A percentile compares a stretch with the other conserved stretches of the same genome.
These are phyloP conservation scores for Trissolcus japonicus DNA, from an alignment of 2,888 invertebrate genomes.

Conservation along the genomic window DNA sequence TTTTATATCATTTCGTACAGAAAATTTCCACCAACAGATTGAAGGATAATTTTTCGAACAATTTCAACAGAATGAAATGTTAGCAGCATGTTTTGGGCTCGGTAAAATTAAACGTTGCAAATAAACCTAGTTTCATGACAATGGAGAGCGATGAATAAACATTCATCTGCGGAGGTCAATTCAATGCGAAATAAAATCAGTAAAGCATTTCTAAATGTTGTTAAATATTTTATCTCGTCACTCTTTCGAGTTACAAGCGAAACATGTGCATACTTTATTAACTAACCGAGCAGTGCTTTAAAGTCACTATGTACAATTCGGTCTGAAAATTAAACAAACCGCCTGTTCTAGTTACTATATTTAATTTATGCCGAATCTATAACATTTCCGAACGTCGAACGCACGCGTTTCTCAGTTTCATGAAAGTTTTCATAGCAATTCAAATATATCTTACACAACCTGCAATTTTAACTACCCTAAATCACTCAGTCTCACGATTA, in stretches of 20 bases:
- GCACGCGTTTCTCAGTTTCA: not conserved
- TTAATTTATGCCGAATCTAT: constrained; percentile 49
- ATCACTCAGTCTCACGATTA: too few relatives aligned
- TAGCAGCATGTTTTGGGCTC: too few relatives aligned
- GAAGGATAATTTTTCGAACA: too few relatives aligned
- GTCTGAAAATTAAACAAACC: constrained; percentile 45
- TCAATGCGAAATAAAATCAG: constrained; percentile 1
- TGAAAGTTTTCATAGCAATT: too few relatives aligned
- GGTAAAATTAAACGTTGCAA: constrained; percentile 3
- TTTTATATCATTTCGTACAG: too few relatives aligned
- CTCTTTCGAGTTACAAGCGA: too few relatives aligned
- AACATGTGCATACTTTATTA: constrained; percentile 30
- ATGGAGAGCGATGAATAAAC: too few relatives aligned
- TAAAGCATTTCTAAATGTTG: constrained; percentile 6
- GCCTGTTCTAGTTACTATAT: constrained; percentile 55
- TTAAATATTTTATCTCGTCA: constrained; percentile 14
- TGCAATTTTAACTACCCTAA: too few relatives aligned
- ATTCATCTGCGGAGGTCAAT: too few relatives aligned
- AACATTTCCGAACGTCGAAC: constrained; percentile 25
- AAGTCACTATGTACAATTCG: constrained; percentile 34
- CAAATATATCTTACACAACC: not conserved
- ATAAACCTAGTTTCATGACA: too few relatives aligned
- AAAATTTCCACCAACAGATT: too few relatives aligned
- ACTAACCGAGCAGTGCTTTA: constrained; percentile 26
- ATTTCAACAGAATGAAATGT: too few relatives aligned